Conservation (phyloP, 2,888 invertebrate species). For the Drosophila sordidula region DNA sequence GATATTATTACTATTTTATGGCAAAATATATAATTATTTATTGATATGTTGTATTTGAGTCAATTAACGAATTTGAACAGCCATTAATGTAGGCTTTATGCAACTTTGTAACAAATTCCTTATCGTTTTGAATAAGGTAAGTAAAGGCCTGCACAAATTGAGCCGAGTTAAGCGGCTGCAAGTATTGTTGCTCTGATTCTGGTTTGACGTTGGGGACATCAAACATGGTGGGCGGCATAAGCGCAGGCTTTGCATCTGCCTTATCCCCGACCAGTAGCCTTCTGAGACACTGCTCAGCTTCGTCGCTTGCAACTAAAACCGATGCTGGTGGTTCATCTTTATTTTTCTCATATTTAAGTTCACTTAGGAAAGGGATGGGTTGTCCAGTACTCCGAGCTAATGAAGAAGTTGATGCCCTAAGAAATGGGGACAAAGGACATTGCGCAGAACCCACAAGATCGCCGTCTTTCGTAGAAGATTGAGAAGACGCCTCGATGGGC, state of each 20-base stretch:
- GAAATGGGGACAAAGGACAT: conserved; percentile 53
- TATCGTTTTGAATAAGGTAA: conserved; percentile 94
- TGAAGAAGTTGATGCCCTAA: conserved; percentile 35
- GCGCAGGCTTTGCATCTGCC: conserved; percentile 88
- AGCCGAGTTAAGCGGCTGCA: conserved; percentile 92
- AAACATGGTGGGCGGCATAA: conserved; percentile 95
- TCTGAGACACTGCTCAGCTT: conserved; percentile 64
- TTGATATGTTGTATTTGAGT: conserved; percentile 73
- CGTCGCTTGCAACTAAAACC: conserved; percentile 53
- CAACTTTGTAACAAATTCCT: conserved; percentile 94
- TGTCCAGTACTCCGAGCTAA: conserved; percentile 23
- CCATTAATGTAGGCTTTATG: conserved; percentile 97
- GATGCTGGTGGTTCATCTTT: conserved; percentile 55
- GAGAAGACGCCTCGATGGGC: conserved; percentile 84
- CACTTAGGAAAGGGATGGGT: conserved; percentile 43
- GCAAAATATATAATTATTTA: conserved; percentile 54
- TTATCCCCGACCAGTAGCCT: conserved; percentile 61
- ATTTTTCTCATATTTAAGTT: conserved; percentile 80
- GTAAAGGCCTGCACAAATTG: conserved; percentile 95
- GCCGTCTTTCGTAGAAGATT: conserved; percentile 25
- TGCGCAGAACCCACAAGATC: conserved; percentile 31
- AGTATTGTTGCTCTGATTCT: conserved; percentile 75
- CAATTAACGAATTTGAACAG: conserved; percentile 84
- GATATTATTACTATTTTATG: conserved; percentile 17
- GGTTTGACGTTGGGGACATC: conserved; percentile 86